Conservation (phyloP, 92 coral and sea anemone genomes). For the Porites cylindrica region DNA sequence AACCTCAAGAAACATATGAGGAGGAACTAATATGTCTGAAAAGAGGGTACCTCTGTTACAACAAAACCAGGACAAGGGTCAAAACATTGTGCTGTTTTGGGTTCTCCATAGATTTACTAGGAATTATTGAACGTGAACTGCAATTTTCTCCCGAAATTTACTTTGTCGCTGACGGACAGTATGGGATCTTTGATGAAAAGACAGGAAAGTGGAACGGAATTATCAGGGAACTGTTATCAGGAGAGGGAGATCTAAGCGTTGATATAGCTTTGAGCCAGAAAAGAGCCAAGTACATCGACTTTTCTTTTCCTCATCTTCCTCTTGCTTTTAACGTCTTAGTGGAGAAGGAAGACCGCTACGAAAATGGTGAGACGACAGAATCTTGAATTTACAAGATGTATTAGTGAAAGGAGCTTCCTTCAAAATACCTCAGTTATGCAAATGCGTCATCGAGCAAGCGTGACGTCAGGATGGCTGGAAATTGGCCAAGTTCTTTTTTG, state of each 20-base stretch:
- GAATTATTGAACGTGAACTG: constrained; percentile 13
- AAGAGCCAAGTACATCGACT: constrained; percentile 4
- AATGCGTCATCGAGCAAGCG: no score
- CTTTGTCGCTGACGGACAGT: constrained; percentile 20
- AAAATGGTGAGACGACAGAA: background rate
- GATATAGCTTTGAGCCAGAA: background rate
- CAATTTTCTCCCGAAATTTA: constrained; percentile 31
- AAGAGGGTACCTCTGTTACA: constrained; percentile 23
- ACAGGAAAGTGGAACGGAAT: constrained; percentile 28
- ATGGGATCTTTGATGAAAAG: constrained; percentile 13
- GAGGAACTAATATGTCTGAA: background rate
- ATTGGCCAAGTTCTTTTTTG: no score
- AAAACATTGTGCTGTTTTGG: constrained; percentile 29
- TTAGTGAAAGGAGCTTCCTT: no score
- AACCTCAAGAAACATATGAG: constrained; percentile 21
- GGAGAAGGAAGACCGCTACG: constrained; percentile 3
- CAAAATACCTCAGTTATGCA: no score
- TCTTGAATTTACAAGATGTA: background rate
- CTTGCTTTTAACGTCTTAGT: constrained; percentile 25
- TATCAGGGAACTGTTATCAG: background rate
- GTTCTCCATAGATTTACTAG: constrained; percentile 25
- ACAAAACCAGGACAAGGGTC: background rate
- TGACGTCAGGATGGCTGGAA: no score
- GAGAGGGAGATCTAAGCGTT: constrained; percentile 14
- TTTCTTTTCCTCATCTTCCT: constrained; percentile 21